These are phyloP conservation scores for Chironomus striatipennis DNA, from an alignment of 1,140 invertebrate species.

Conservation along the genomic window DNA sequence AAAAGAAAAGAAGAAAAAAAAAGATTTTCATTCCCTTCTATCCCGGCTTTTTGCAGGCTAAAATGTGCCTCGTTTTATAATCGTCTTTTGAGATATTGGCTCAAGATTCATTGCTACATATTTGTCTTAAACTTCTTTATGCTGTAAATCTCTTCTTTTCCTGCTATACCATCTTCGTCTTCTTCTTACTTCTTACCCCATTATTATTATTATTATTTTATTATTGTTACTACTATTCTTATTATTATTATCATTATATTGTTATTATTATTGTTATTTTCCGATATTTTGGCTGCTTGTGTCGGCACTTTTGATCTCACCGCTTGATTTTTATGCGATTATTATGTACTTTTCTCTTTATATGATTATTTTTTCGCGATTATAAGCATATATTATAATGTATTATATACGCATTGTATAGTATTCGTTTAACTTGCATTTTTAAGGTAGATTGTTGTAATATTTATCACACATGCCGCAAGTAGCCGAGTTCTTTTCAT, in stretches of 20 bases:
- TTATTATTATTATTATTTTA: background rate
- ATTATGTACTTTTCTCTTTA: slow-evolving; percentile 22
- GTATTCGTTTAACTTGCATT: too few species aligned
- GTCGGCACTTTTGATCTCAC: slow-evolving; percentile 16
- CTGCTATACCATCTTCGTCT: background rate
- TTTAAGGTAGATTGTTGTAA: too few species aligned
- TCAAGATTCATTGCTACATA: slow-evolving; percentile 6
- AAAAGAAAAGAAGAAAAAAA: background rate
- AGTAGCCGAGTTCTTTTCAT: too few species aligned
- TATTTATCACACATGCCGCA: too few species aligned
- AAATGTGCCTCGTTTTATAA: background rate
- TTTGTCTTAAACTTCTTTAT: background rate
- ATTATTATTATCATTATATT: background rate
- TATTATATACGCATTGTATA: too few species aligned
- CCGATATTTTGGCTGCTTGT: background rate
- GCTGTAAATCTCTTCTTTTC: background rate
- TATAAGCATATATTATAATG: background rate
- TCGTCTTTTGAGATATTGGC: background rate
- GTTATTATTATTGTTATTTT: slow-evolving; percentile 13
- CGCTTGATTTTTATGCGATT: slow-evolving; percentile 19
- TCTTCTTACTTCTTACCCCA: background rate
- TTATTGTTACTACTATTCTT: background rate
- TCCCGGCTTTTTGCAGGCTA: background rate
- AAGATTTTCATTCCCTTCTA: background rate
- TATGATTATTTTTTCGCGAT: slow-evolving; percentile 11